Base-by-base conservation (phyloP, 2,888 invertebrate species). In the Tipula vernalis region DNA sequence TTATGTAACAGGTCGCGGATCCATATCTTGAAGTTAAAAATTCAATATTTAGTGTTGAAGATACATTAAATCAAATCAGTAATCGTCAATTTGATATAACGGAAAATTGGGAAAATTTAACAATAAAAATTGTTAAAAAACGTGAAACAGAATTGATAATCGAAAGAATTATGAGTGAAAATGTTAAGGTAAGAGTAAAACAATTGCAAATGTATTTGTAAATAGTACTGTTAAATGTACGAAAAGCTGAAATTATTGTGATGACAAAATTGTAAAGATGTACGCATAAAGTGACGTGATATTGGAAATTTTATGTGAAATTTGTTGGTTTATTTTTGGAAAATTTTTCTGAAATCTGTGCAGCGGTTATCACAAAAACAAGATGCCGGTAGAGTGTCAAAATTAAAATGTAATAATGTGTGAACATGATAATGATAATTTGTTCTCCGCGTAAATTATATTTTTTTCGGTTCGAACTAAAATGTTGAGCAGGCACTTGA, bases 91-190 rank as follows among this genome's bases (percentile, higher is more conserved):
- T 94, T 89, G 92, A 93, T 89, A 92, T 96, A 88, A 94, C 94
- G 88, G 94, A 94, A 88, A 94, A 94, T 90, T 95, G 95, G 94
- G 94, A 95, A 90, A 94, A 93, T 90, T 95, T 95, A 94, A 94
- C 95, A 89, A 94, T 93, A 87, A 94, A 93, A 88, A 93, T 95
- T 88, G 93, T 93, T 87, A 94, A 94, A 90, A 92, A 93, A 90
- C 92, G 92, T 88, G 92, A 92, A 90, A 90, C 92, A 87, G 91
- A 92, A 89, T 91, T 92, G 87, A 91, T 92, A 88, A 90, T 93
- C 89, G 93, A 93, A 89, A 91, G 90, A 89, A 93, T 93, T 89
- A 93, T 93, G 92, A 93, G 93, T 89, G 95, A 95, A 89, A 94
- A 95, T 89, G 93, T 93, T 89, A 94, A 94, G 93, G 95, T 95